Percentiles rank a stretch among this genome's conserved stretches.
Conservation (phyloP, 2,888 invertebrate genomes). For the Seira sanloemensis region DNA sequence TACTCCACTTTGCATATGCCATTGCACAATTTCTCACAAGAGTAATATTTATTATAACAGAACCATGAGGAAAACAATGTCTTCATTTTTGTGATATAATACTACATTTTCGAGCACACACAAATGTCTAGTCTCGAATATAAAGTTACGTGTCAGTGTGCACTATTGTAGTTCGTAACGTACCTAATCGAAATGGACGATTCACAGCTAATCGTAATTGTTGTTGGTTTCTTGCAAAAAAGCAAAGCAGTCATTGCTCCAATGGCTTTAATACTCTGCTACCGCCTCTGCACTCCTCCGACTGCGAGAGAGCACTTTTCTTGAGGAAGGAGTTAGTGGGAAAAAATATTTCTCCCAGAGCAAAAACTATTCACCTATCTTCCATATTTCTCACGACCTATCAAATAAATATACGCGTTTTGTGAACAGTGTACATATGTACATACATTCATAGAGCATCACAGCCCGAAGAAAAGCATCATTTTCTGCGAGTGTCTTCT, state of each 20-base stretch:
- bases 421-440: too few species aligned
- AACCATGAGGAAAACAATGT: conserved; percentile 43
- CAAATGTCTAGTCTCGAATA: background rate
- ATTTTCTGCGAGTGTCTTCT: too few species aligned
- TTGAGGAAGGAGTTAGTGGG: conserved; percentile 15
- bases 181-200: conserved; percentile 1
- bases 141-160: background rate
- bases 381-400: conserved; percentile 57
- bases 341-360: conserved; percentile 34
- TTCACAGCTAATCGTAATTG: conserved; percentile 50
- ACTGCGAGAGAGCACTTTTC: background rate
- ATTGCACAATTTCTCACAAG: conserved; percentile 53
- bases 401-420: background rate
- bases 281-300: background rate
- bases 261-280: background rate
- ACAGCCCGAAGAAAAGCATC: too few species aligned
- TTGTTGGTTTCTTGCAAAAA: conserved; percentile 51
- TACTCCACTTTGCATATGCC: conserved; percentile 32
- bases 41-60: conserved; percentile 59
- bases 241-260: conserved; percentile 31
- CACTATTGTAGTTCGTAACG: background rate
- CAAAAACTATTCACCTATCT: conserved; percentile 40
- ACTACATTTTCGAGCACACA: conserved; percentile 39
- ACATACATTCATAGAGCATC: too few species aligned
- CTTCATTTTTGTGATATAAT: conserved; percentile 40